Conservation (phyloP, 2,113 vertebrate species). For the Cephalopterus ornatus region DNA sequence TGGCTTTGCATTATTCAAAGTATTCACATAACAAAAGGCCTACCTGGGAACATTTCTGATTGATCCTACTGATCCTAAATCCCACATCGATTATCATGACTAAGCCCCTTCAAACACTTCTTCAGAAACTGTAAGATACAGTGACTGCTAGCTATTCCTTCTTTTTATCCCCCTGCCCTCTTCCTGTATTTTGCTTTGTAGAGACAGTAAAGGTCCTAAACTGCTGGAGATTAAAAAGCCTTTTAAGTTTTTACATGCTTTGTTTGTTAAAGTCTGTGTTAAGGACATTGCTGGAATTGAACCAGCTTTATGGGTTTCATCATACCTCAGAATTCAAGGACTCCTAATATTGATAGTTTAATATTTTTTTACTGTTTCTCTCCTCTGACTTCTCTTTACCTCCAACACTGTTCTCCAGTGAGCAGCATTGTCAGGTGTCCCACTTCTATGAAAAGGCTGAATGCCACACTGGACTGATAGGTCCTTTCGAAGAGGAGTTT, state of each 20-base stretch:
- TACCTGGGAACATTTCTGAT: not conserved
- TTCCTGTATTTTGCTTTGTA: not conserved
- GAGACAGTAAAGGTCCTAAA: not conserved
- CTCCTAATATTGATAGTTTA: not conserved
- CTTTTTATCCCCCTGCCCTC: not conserved
- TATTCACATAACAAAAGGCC: not conserved
- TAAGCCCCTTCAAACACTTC: not conserved
- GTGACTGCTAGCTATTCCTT: not conserved
- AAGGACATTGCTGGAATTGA: not conserved
- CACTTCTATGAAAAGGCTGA: not conserved
- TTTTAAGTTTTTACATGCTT: not conserved
- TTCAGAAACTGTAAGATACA: not conserved
- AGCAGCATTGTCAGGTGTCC: not conserved
- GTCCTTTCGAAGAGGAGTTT: not conserved
- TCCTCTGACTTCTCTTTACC: not conserved
- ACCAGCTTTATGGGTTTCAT: not conserved
- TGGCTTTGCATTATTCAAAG: not conserved
- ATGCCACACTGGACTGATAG: conserved; percentile 25
- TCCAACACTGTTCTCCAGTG: not conserved
- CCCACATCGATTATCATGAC: not conserved
- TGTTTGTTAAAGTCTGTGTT: not conserved
- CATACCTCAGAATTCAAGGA: not conserved
- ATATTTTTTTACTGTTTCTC: not conserved
- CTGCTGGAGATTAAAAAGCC: not conserved
- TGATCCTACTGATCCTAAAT: not conserved